Evolutionary conservation across 2,888 invertebrate genomes (phyloP).

Genomic region (Holacanthella duospinosa): DNA sequence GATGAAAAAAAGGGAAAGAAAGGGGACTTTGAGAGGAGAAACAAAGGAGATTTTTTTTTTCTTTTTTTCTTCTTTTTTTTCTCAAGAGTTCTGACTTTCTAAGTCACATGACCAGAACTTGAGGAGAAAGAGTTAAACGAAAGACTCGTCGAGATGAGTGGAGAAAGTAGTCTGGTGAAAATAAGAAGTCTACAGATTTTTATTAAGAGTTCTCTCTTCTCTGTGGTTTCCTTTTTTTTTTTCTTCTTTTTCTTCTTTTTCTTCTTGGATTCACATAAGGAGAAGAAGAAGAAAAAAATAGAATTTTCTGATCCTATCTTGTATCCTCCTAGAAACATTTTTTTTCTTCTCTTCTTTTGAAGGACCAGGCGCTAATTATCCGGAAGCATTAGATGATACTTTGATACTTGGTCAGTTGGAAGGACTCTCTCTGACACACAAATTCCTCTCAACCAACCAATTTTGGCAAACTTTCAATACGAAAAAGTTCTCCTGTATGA

Average conservation of each 20-base stretch:
- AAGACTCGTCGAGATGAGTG: neutral
- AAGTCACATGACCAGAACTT: neutral
- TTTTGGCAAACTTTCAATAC: too few relatives aligned
- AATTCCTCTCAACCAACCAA: too few relatives aligned
- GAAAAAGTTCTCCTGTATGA: too few relatives aligned
- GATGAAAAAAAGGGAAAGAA: neutral
- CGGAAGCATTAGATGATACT: slow-evolving; percentile 12
- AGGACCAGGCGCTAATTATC: slow-evolving; percentile 12
- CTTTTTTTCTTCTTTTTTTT: neutral
- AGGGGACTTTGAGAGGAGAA: neutral
- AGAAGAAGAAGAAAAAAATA: neutral
- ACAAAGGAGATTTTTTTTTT: neutral
- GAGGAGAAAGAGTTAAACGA: neutral
- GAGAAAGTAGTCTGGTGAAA: neutral
- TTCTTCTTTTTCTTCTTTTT: neutral
- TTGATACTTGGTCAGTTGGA: slow-evolving; percentile 9
- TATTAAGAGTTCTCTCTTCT: neutral
- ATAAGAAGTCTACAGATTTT: slow-evolving; percentile 10
- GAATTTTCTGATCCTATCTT: neutral
- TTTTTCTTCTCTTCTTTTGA: neutral
- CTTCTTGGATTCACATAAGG: too few relatives aligned
- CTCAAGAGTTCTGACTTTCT: neutral
- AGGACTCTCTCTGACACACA: neutral
- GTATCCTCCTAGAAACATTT: neutral
- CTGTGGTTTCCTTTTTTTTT: neutral